Base-by-base conservation (phyloP, 2,113 vertebrate species). In the Echinops telfairi region DNA sequence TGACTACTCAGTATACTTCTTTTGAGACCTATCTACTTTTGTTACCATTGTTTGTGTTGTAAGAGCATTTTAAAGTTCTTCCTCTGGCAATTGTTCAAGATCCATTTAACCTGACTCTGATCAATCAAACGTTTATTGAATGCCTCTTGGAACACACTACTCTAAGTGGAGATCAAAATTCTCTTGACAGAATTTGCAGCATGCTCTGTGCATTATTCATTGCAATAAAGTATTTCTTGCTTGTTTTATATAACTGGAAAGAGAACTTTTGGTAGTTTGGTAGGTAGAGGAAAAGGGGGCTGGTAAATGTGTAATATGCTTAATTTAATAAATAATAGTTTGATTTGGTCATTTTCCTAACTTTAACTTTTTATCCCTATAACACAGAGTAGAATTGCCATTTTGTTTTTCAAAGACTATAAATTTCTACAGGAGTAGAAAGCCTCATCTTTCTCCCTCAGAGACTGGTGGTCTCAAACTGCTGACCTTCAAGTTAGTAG, bases 41-140 rank as follows among this genome's bases (percentile, higher is more conserved):
- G 86, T 96, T 92, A 78, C 79, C 86, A 94, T 90, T 96, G 95
- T 95, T 96, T 95, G 95, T 96, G 88, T 96, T 96, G 86, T 93
- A 95, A 93, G 92, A 94, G 90, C 85, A 94, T 96, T 96, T 96
- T 93, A 90, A 92, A 95, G 88, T 94, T 96, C 95, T 96, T 95
- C 92, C 88, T 94, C 92, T 97, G 94, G 93, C 97, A 96, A 17
- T 95, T 95, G 93, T 97, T 97, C 93, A 93, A 71, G 92, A 94
- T 88, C 96, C 96, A 94, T 90, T 97, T 97, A 93, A 90, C 95
- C 86, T 96, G 96, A 97, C 95, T 96, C 85, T 96, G 97, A 96
- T 96, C 96, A 96, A 96, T 97, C 97, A 96, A 85, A 95, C 76
- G 2, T 93, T 96, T 96, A 94, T 96, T 96, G 95, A 96, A 95